phyloP scores from a whole-genome alignment of 1,140 invertebrate species.

The Drosophila leontia region DNA sequence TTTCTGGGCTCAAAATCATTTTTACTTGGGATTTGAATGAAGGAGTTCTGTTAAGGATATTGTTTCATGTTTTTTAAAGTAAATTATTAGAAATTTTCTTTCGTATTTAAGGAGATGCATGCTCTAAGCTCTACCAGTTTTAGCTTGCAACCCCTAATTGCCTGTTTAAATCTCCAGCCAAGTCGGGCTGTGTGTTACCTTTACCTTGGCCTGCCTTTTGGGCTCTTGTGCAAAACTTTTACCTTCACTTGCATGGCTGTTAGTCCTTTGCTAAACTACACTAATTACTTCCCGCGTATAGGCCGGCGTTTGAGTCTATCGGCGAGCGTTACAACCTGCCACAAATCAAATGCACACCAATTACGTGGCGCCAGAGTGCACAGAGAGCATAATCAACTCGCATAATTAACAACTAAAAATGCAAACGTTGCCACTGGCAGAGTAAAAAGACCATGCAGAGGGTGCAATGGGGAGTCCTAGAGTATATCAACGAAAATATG shows the following conservation, averaged over 20 bases:
- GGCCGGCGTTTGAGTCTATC: constrained; percentile 50
- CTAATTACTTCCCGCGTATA: constrained; percentile 75
- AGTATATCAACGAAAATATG: constrained; percentile 76
- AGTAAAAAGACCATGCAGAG: constrained; percentile 29
- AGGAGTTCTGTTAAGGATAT: background rate
- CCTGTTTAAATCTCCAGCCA: constrained; percentile 3
- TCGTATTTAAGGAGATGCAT: background rate
- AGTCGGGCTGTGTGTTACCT: constrained; percentile 10
- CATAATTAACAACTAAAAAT: constrained; percentile 83
- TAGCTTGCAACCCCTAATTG: constrained; percentile 7
- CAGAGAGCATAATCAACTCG: constrained; percentile 80
- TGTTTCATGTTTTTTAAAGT: too few species aligned
- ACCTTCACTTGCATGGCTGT: constrained; percentile 59
- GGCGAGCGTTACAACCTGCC: constrained; percentile 70
- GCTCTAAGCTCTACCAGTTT: background rate
- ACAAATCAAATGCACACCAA: constrained; percentile 83
- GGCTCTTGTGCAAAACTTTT: constrained; percentile 53
- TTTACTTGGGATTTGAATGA: background rate
- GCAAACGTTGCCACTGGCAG: constrained; percentile 49
- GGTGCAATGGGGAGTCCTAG: background rate
- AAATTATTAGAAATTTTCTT: background rate
- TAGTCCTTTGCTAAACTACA: constrained; percentile 70
- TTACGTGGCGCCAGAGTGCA: constrained; percentile 78
- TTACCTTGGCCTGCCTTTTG: constrained; percentile 55
- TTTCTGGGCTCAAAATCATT: background rate